A percentile compares a stretch with the other conserved stretches of the same genome.
Conservation (phyloP, 2,888 invertebrate genomes). For the Platynereis dumerilii region DNA sequence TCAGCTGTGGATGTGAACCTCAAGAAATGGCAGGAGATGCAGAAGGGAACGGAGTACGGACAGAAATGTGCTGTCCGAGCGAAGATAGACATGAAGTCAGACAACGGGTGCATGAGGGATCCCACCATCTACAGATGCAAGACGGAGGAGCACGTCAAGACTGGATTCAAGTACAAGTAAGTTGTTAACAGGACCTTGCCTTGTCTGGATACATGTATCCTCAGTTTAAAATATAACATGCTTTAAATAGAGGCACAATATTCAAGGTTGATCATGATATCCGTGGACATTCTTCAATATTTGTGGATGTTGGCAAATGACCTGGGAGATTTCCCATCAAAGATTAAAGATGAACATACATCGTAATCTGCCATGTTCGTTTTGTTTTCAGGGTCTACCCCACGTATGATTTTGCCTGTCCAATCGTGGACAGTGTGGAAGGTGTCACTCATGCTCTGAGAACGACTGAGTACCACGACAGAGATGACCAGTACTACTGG, state of each 20-base stretch:
- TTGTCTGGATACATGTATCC: no score
- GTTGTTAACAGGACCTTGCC: no score
- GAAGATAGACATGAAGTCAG: constrained; percentile 95
- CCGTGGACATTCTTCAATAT: no score
- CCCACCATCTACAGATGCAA: constrained; percentile 99
- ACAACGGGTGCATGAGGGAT: constrained; percentile 96
- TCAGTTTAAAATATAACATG: no score
- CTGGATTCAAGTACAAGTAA: constrained; percentile 93
- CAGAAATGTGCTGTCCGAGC: constrained; percentile 93
- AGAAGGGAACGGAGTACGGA: constrained; percentile 78
- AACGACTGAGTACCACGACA: constrained; percentile 97
- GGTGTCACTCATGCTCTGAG: constrained; percentile 96
- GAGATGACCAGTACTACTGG: constrained; percentile 97
- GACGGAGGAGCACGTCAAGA: constrained; percentile 90
- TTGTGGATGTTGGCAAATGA: no score
- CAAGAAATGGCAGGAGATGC: constrained; percentile 93
- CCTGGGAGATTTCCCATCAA: no score
- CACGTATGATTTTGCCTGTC: constrained; percentile 99
- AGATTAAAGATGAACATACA: no score
- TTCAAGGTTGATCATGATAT: no score
- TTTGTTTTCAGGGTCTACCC: constrained; percentile 85
- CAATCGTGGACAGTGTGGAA: constrained; percentile 97
- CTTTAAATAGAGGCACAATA: no score
- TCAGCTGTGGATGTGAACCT: constrained; percentile 88
- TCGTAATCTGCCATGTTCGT: no score